Base-by-base conservation (phyloP, 2,888 invertebrate genomes). In the Caenorhabditis sinica region DNA sequence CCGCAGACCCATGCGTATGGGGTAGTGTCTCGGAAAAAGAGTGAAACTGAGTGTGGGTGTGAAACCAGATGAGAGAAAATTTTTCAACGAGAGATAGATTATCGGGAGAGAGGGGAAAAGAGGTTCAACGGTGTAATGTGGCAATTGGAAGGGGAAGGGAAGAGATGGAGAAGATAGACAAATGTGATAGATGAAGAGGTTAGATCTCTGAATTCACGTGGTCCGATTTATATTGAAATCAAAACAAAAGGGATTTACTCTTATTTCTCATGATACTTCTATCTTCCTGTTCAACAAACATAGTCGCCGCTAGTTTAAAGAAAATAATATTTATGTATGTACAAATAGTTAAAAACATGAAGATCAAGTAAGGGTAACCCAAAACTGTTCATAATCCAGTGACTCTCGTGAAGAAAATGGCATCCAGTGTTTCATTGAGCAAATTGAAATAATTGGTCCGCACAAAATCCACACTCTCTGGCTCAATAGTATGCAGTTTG, bases 391-490 rank as follows among this genome's bases (percentile, higher is more conserved):
- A 75, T n/a, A 76, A 60, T 25, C 76, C 76, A n/a, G 76, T 76
- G 9, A 76, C 76, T 49, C 76, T 66, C 9, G 76, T 68, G 15
- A 68, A 76, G 28, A 76, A 76, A 1, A 76, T 66, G 11, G 33
- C 33, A 17, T 76, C 76, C n/a, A 76, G n/a, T 9, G 58, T 36
- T 17, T 76, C 76, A 49, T 45, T 33, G 33, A 76, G 68, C 17
- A 11, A 1, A 5, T 75, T 45, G n/a, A 65, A 66, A 58, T 75
- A 75, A 13, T 66, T 56, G 13, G 23, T 40, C 53, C 40, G 23
- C 6, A 76, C 60, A 43, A 76, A 76, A 36, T 60, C 76, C 23
- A 76, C 76, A 25, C 23, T 58, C 17, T 76, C 76, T n/a, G 76
- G 76, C 11, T 76, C 76, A 25, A 76, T 76, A 36, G 33, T 66